phyloP scores from a whole-genome alignment of 1,140 invertebrate species.

The Lucilia cuprina region DNA sequence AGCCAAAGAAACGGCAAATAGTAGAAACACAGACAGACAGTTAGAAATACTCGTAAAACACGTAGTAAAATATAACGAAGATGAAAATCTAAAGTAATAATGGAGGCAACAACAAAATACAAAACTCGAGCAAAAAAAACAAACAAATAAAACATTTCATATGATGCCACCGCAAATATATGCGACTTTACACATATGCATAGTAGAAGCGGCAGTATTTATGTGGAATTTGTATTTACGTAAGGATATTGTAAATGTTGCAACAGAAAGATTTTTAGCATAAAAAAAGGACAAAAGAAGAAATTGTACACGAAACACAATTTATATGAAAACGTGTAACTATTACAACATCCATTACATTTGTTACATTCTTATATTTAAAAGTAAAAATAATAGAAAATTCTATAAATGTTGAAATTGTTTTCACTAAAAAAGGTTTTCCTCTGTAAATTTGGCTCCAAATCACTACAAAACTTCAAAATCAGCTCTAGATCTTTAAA shows the following conservation, averaged over 20 bases:
- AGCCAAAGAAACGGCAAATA: not conserved
- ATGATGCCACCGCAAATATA: conserved; percentile 21
- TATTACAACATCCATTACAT: not conserved
- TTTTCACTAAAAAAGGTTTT: no score
- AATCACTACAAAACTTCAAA: no score
- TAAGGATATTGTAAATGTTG: not conserved
- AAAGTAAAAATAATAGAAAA: not conserved
- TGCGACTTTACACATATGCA: conserved; percentile 20
- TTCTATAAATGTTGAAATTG: no score
- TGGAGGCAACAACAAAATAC: not conserved
- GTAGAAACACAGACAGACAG: not conserved
- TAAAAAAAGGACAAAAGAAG: not conserved
- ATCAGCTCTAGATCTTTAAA: no score
- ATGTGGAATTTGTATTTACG: not conserved
- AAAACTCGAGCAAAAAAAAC: not conserved
- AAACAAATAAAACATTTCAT: not conserved
- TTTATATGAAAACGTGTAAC: conserved; percentile 18
- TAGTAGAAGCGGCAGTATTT: not conserved
- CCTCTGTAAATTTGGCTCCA: no score
- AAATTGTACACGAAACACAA: conserved; percentile 22
- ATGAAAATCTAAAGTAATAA: conserved; percentile 26
- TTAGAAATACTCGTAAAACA: not conserved
- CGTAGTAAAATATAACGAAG: not conserved
- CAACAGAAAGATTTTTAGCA: not conserved
- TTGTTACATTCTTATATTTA: not conserved